A percentile compares a stretch with the other conserved stretches of the same genome.
phyloP scores from a whole-genome alignment of 2,888 invertebrate species.

The Chrysolina americana region DNA sequence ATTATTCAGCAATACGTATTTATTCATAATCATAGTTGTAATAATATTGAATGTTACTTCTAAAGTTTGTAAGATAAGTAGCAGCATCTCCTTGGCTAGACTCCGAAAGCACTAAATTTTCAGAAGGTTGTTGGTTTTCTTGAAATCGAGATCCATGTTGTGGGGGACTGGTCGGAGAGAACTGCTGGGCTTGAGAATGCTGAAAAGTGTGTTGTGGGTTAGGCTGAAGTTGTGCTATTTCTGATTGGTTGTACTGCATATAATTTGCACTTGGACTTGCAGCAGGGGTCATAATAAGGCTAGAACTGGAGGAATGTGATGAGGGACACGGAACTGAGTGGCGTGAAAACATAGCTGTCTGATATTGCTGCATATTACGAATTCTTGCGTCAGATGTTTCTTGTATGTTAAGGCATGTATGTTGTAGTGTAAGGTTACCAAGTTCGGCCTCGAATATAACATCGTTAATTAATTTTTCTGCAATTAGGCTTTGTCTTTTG shows the following conservation, averaged over 20 bases:
- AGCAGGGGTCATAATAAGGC: constrained; percentile 27
- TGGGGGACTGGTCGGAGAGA: constrained; percentile 10
- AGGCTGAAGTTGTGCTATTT: constrained; percentile 19
- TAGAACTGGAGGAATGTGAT: constrained; percentile 31
- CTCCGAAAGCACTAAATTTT: constrained; percentile 27
- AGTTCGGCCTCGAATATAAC: constrained; percentile 30
- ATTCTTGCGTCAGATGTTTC: constrained; percentile 20
- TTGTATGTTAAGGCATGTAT: constrained; percentile 22
- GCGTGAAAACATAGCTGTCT: too few relatives aligned
- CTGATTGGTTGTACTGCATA: constrained; percentile 31
- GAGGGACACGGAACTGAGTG: constrained; percentile 24
- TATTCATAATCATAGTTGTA: background rate
- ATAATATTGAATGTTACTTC: too few relatives aligned
- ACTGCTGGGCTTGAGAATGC: constrained; percentile 25
- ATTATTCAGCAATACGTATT: constrained; percentile 27
- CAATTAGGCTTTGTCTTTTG: constrained; percentile 31
- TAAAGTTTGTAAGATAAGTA: constrained; percentile 22
- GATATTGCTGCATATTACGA: constrained; percentile 17
- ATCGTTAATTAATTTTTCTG: constrained; percentile 34
- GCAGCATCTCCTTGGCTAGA: constrained; percentile 30
- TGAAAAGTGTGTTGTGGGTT: constrained; percentile 19
- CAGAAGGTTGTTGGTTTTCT: constrained; percentile 30
- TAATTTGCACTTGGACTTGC: constrained; percentile 29
- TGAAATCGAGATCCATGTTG: constrained; percentile 29
- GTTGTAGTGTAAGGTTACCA: constrained; percentile 16